Conservation (phyloP, 2,797 vertebrate genomes). For the Hippoglossus hippoglossus region DNA sequence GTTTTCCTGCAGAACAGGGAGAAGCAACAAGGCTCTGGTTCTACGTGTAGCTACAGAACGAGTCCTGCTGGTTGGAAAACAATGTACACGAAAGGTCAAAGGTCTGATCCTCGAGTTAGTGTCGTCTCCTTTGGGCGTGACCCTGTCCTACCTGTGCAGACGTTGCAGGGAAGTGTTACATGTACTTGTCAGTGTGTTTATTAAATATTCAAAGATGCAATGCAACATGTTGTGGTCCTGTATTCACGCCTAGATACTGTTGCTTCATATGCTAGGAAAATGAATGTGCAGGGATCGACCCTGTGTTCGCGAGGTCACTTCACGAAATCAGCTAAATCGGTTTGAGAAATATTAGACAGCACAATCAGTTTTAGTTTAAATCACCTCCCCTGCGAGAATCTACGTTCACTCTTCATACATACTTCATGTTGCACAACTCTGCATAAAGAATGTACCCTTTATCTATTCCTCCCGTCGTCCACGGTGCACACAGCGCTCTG, state of each 20-base stretch:
- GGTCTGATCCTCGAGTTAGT: no score
- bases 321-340: constrained; percentile 12
- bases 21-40: no score
- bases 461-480: constrained; percentile 42
- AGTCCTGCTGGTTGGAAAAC: no score
- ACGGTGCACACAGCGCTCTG: constrained; percentile 65
- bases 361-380: constrained; percentile 2
- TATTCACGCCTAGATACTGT: not conserved
- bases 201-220: no score
- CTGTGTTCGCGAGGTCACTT: constrained; percentile 6
- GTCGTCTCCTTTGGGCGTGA: no score
- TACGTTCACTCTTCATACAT: constrained; percentile 29
- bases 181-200: no score
- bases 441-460: constrained; percentile 56
- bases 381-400: constrained; percentile 6
- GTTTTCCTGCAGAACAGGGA: not conserved
- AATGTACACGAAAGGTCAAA: no score
- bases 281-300: constrained; percentile 18
- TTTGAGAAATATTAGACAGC: constrained; percentile 6
- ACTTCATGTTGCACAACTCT: constrained; percentile 40
- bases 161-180: no score
- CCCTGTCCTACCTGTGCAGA: no score
- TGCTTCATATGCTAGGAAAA: constrained; percentile 3
- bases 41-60: no score
- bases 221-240: not conserved